phyloP scores from a whole-genome alignment of 92 coral and sea anemone genomes.

The Actinostola sp. region DNA sequence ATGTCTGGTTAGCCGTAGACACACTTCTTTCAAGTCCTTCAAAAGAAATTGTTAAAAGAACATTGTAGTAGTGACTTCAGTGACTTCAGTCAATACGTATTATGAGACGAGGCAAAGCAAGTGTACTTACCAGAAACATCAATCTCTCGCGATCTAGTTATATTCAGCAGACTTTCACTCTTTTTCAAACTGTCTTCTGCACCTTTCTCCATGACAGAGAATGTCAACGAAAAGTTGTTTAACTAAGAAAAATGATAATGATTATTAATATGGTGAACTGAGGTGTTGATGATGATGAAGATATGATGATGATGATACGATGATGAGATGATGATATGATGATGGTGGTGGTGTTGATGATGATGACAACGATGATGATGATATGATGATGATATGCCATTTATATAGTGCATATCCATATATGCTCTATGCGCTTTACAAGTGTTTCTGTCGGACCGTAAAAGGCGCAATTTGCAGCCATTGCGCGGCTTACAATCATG shows the following conservation, averaged over 20 bases:
- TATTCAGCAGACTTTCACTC: conserved; percentile 57
- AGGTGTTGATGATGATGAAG: no score
- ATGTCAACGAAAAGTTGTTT: conserved; percentile 47
- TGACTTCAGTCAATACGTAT: no score
- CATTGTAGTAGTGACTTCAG: background rate
- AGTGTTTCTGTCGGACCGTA: no score
- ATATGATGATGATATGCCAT: conserved; percentile 1
- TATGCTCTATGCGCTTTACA: no score
- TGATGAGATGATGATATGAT: no score
- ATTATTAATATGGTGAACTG: background rate
- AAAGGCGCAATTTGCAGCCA: no score
- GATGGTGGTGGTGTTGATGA: background rate
- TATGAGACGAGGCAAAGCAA: no score
- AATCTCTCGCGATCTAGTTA: conserved; percentile 62
- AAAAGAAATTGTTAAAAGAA: no score
- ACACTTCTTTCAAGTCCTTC: conserved; percentile 68
- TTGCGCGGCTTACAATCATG: no score
- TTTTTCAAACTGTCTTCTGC: conserved; percentile 44
- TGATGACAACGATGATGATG: conserved; percentile 1
- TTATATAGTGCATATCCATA: no score
- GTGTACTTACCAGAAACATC: conserved; percentile 63
- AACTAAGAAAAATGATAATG: conserved; percentile 49
- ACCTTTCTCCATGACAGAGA: conserved; percentile 52
- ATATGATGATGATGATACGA: no score
- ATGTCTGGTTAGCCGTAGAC: conserved; percentile 55